Base-by-base conservation (phyloP, 2,888 invertebrate genomes). In the Balanococcus diminutus region DNA sequence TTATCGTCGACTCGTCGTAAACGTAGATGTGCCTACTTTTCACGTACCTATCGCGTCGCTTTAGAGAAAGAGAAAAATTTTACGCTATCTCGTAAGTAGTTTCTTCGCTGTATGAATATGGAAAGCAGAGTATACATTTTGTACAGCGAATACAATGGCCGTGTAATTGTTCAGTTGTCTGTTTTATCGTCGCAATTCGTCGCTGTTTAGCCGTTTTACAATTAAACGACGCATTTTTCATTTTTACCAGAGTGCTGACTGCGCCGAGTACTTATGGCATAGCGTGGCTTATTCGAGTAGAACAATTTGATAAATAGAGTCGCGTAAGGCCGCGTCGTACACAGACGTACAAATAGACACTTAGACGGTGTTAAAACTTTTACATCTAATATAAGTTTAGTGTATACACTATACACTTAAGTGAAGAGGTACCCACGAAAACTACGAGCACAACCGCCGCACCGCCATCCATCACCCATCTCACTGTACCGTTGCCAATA, bases 201-300 rank as follows among this genome's bases (percentile, higher is more conserved):
- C 61, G 61, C 25, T 61, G 61, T 61, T 61, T 61, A 61, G 25
- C 25, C 61, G 22, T 61, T 61, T 61, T 25, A 25, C 61, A 61
- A 61, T 61, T 61, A 61, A 61, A 61, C 61, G 61, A 61, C 61
- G 14, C 25, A 25, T 61, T 61, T 61, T 25, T 61, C 61, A 61
- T 61, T 61, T 25, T 25, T 46, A 46, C 46, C 46, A 46, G n/a
- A 8, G 36, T 36, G 36, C 8, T 36, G 36, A 8, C 36, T 3
- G 8, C 36, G 36, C 36, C 36, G 36, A 36, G 36, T 5, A 36
- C n/a, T n/a, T n/a, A n/a, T n/a, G n/a, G n/a, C n/a, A n/a, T n/a
- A n/a, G 16, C n/a, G 6, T 46, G 46, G 46, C 46, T 46, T 46
- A 46, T 46, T 46, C n/a, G n/a, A 46, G 14, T 14, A n/a, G n/a